A percentile compares a stretch with the other conserved stretches of the same genome.
Conservation (phyloP, 2,888 invertebrate genomes). For the Habroteleia sp. region DNA sequence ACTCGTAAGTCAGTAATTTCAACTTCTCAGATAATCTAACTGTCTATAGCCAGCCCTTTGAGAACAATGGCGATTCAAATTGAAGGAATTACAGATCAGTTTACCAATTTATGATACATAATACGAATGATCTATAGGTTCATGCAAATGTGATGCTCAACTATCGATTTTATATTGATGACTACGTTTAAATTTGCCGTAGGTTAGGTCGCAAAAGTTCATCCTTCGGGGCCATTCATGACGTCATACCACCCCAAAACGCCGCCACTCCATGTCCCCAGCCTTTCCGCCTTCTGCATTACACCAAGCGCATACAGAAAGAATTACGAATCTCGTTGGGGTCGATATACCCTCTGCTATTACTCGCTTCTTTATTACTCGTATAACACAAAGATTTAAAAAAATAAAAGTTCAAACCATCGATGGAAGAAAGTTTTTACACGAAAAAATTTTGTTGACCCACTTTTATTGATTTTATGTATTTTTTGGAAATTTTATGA, state of each 20-base stretch:
- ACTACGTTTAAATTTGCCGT: slow-evolving; percentile 43
- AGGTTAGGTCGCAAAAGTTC: slow-evolving; percentile 53
- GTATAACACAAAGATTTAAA: slow-evolving; percentile 9
- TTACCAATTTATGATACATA: not conserved
- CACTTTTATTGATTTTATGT: too few species aligned
- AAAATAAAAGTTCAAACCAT: too few species aligned
- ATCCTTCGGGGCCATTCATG: slow-evolving; percentile 58
- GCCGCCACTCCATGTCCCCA: slow-evolving; percentile 31
- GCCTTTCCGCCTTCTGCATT: slow-evolving; percentile 39
- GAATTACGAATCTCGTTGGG: slow-evolving; percentile 74
- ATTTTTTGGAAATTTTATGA: too few species aligned
- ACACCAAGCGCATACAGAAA: slow-evolving; percentile 67
- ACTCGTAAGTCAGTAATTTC: too few species aligned
- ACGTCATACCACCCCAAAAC: slow-evolving; percentile 49
- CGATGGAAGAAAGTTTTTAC: too few species aligned
- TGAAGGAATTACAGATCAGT: slow-evolving; percentile 3
- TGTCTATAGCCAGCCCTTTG: slow-evolving; percentile 3
- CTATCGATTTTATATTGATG: slow-evolving; percentile 41
- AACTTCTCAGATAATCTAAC: too few species aligned
- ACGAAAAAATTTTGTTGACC: too few species aligned
- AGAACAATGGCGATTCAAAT: slow-evolving; percentile 9
- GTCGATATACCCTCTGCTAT: slow-evolving; percentile 74
- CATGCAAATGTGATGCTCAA: slow-evolving; percentile 1
- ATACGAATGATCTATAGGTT: slow-evolving; percentile 11
- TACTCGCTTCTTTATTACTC: slow-evolving; percentile 42